Evolutionary conservation across 2,113 vertebrate species (phyloP).

Genomic region (Syngnathus floridae): DNA sequence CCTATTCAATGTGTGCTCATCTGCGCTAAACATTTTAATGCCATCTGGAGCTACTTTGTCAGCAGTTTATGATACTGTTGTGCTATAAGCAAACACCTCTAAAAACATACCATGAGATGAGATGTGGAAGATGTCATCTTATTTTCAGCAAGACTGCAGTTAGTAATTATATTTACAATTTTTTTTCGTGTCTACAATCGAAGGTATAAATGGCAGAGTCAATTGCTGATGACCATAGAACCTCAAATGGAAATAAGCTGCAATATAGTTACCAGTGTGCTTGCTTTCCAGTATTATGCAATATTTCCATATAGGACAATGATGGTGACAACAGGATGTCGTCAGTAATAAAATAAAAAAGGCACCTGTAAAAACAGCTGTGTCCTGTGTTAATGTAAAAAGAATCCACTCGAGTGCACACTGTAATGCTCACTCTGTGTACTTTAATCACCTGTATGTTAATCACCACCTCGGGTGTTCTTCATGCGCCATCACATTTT

Average conservation of each 20-base stretch:
- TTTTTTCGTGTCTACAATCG: too few relatives aligned
- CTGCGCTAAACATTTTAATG: neutral
- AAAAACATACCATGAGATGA: neutral
- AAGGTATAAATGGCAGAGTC: too few relatives aligned
- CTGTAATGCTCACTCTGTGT: neutral
- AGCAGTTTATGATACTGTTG: neutral
- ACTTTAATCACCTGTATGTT: neutral
- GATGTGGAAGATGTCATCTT: neutral
- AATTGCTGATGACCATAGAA: neutral
- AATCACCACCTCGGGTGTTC: neutral
- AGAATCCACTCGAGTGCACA: neutral
- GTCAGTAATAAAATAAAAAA: neutral
- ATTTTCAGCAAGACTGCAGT: neutral
- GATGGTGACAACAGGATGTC: neutral
- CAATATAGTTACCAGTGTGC: neutral
- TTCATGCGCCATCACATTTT: neutral
- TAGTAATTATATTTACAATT: too few relatives aligned
- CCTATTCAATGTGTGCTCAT: neutral
- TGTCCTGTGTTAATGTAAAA: neutral
- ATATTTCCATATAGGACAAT: too few relatives aligned
- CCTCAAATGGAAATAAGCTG: neutral
- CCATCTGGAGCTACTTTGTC: neutral
- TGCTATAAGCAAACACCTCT: neutral
- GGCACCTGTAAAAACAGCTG: neutral
- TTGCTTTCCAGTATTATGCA: too few relatives aligned